Evolutionary conservation across 2,113 vertebrate genomes (phyloP), one percentile per base, ranked within the genome.

Genomic region (Nanorana parkeri): DNA sequence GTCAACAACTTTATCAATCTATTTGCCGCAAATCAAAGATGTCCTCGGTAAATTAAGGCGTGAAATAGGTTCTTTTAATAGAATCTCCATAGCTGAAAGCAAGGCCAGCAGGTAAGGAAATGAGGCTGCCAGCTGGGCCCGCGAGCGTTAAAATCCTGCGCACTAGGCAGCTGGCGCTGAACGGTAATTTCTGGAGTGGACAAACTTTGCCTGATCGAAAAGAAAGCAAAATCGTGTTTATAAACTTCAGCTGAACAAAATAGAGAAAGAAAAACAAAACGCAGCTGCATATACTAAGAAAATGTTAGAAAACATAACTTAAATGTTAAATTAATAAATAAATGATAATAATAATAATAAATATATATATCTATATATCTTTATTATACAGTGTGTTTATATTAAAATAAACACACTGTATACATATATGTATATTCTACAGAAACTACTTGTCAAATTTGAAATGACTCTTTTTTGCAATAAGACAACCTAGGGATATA

Each of bases 51-150:
- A 79, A 79, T 79, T 58, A 68, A 69, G 28, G 65, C 77, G 60
- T 69, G 66, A 79, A 79, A 68, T 79, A 68, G 32, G 29, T 79
- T 79, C 65, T 58, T 79, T 79, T 79, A 58, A 68, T 68, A 68
- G 77, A 68, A 80, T 68, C 68, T 56, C 55, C 77, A 68, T 36
- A 24, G 56, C 66, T 24, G 29, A 60, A 69, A 80, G 36, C 24
- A 24, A 80, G 68, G 78, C 66, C 67, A 71, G 54, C 77, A 68
- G 77, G 77, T 69, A 69, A 55, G 67, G 55, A 71, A 71, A 80
- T 71, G 55, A 80, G 47, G 67, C 61, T 20, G 55, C 67, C 78
- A 36, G 23, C 63, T 63, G 78, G 67, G 77, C 55, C 56, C 19
- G 60, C 60, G 55, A 19, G 19, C 3, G 26, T 47, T 66, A 32